These are phyloP conservation scores for Cettia cetti DNA, from an alignment of 2,113 vertebrate species.

Conservation along the genomic window DNA sequence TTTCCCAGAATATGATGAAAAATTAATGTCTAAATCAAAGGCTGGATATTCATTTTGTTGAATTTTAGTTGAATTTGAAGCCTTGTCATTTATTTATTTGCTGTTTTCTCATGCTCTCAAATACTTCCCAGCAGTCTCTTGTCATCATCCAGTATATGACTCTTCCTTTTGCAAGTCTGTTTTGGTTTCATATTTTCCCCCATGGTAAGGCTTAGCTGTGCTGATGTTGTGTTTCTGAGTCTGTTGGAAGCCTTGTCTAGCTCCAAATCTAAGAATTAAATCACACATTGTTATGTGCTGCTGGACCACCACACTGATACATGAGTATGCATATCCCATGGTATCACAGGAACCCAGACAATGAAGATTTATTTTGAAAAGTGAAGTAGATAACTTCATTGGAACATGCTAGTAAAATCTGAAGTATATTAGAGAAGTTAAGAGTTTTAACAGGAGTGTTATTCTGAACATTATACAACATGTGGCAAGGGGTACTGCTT, in stretches of 20 bases:
- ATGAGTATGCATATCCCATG: not conserved
- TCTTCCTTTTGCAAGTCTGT: not conserved
- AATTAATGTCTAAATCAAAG: not conserved
- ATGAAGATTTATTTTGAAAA: conserved; percentile 13
- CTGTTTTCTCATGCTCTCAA: not conserved
- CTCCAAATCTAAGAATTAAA: conserved; percentile 24
- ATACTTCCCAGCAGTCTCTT: not conserved
- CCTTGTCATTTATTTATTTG: not conserved
- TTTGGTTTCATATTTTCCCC: not conserved
- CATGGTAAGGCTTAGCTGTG: not conserved
- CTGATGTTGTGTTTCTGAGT: not conserved
- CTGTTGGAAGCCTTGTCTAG: not conserved
- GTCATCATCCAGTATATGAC: not conserved
- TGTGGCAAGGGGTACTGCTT: conserved; percentile 18
- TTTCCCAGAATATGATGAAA: not conserved
- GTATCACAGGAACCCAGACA: not conserved
- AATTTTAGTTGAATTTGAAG: not conserved
- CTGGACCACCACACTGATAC: not conserved
- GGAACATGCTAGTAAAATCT: not conserved
- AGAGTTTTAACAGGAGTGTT: not conserved
- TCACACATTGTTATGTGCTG: not conserved
- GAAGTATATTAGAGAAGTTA: not conserved
- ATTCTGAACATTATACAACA: not conserved
- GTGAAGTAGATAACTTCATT: not conserved
- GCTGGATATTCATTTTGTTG: not conserved